Base-by-base conservation (phyloP, 2,113 vertebrate species). In the Leptodactylus fuscus region DNA sequence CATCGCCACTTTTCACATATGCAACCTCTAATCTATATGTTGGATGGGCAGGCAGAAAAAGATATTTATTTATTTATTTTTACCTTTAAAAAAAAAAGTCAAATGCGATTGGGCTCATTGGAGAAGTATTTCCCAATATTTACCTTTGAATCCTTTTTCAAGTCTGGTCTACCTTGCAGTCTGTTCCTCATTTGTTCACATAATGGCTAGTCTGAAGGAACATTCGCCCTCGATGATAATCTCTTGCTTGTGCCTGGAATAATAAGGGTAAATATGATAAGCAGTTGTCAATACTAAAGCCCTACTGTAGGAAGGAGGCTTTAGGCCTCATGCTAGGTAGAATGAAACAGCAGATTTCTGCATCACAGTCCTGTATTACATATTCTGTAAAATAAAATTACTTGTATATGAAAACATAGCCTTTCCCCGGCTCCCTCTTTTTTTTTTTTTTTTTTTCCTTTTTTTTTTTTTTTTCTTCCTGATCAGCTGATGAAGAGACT, bases 401-500 rank as follows among this genome's bases (percentile, higher is more conserved):
- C 96, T 97, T 97, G 96, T 97, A 94, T 97, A 96, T 98, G 97
- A 98, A 98, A 98, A 98, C 97, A 97, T 96, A 96, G 97, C 95
- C 93, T 96, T 97, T 97, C 96, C 96, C 96, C 94, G 96, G 95
- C 95, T 97, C 96, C 95, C 96, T 96, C 91, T 96, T 96, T 92
- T 93, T 79, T 85, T 85, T 85, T 93, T 93, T 81, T 81, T 96
- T 96, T 92, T n/a, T n/a, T n/a, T n/a, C n/a, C n/a, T 85, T 85
- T 93, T 93, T 81, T 81, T 93, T 77, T 83, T 84, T 84, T 93
- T 95, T 95, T 94, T 94, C 94, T 95, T 96, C 96, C 95, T 97
- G 97, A 98, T 99, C 97, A 98, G 97, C 97, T 98, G 97, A 99
- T 99, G 97, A 99, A 99, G 97, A 99, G 97, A 97, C 96, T 98